These are phyloP conservation scores for Acrocephalus kingi DNA, from an alignment of 2,113 vertebrate genomes.

Conservation along the genomic window DNA sequence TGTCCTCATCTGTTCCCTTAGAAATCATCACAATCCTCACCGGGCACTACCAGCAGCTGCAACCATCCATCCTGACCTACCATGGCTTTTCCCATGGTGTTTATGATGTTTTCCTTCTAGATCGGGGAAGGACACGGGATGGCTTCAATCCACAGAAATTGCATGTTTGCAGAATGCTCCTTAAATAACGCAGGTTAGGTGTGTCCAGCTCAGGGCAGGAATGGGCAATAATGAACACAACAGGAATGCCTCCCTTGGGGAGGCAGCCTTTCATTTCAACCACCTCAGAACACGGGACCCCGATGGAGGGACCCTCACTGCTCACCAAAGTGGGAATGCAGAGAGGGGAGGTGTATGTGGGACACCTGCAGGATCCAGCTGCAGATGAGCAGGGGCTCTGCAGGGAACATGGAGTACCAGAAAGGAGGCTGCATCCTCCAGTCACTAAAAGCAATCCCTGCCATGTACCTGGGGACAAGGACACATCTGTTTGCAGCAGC, in stretches of 20 bases:
- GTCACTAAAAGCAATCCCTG: not conserved
- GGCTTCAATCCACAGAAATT: not conserved
- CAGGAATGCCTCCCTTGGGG: not conserved
- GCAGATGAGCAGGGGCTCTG: not conserved
- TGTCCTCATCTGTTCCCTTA: not conserved
- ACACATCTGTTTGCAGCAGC: not conserved
- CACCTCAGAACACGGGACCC: rapidly evolving
- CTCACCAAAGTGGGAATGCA: rapidly evolving
- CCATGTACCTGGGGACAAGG: rapidly evolving
- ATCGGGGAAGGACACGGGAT: not conserved
- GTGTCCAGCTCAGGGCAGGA: not conserved
- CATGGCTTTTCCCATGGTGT: rapidly evolving
- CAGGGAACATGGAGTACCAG: not conserved
- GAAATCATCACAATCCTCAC: not conserved
- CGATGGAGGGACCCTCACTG: rapidly evolving
- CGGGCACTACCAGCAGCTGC: not conserved
- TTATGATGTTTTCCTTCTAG: not conserved
- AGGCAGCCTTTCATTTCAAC: not conserved
- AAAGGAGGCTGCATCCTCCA: not conserved
- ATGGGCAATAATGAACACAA: not conserved
- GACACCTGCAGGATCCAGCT: rapidly evolving
- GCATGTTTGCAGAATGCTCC: not conserved
- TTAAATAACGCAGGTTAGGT: not conserved
- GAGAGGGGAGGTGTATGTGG: rapidly evolving
- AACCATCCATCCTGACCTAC: not conserved